Conservation (phyloP, 1,140 invertebrate species). For the Micrasema minimum region DNA sequence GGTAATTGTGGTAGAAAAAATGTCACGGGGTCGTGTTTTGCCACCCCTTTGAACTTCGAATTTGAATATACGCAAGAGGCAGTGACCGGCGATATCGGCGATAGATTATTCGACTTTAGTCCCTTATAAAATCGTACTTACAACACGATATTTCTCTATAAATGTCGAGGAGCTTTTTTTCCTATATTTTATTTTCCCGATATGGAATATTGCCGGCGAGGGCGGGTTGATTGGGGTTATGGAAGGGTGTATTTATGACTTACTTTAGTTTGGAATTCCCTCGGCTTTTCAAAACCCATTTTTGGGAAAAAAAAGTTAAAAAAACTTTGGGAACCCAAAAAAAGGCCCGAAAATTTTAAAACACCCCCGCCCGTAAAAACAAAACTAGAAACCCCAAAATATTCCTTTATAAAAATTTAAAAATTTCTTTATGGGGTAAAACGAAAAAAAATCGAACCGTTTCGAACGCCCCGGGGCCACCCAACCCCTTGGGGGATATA, state of each 20-base stretch:
- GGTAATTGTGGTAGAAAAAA: conserved; percentile 9
- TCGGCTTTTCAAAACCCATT: too few relatives aligned
- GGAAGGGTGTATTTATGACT: conserved; percentile 39
- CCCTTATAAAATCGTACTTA: conserved; percentile 49
- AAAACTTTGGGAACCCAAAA: too few relatives aligned
- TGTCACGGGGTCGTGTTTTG: conserved; percentile 20
- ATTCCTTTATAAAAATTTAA: too few relatives aligned
- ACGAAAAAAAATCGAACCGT: too few relatives aligned
- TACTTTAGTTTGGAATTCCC: conserved; percentile 36
- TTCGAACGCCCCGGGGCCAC: too few relatives aligned
- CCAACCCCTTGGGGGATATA: too few relatives aligned
- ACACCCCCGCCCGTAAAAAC: too few relatives aligned
- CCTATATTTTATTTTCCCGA: conserved; percentile 37
- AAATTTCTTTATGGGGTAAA: too few relatives aligned
- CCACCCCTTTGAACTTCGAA: conserved; percentile 34
- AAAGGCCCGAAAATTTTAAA: too few relatives aligned
- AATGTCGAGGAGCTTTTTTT: conserved; percentile 44
- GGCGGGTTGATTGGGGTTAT: conserved; percentile 8
- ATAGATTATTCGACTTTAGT: conserved; percentile 45
- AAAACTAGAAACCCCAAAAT: too few relatives aligned
- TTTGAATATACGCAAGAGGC: conserved; percentile 47
- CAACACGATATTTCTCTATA: conserved; percentile 52
- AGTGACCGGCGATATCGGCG: conserved; percentile 50
- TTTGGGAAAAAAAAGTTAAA: too few relatives aligned
- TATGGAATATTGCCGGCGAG: conserved; percentile 3